These are phyloP conservation scores for Parazoanthus darwini DNA, from an alignment of 92 coral and sea anemone genomes.

Conservation along the genomic window DNA sequence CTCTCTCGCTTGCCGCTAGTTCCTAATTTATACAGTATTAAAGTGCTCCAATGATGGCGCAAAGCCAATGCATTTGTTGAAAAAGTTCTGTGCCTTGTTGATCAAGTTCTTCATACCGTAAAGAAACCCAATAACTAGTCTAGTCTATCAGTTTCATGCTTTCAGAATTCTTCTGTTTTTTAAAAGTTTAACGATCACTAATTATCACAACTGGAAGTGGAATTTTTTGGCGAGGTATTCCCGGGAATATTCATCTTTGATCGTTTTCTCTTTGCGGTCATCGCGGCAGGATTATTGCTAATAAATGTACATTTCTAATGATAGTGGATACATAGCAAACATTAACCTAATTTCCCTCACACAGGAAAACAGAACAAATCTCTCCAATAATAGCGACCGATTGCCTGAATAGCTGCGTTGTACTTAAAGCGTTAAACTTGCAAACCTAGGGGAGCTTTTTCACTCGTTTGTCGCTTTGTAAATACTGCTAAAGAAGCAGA, in stretches of 20 bases:
- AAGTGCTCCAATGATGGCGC: constrained; percentile 8
- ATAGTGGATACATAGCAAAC: constrained; percentile 5
- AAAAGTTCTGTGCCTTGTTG: neutral
- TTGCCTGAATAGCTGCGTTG: constrained; percentile 39
- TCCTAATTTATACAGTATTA: constrained; percentile 19
- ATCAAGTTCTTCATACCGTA: neutral
- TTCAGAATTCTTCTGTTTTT: neutral
- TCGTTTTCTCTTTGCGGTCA: constrained; percentile 35
- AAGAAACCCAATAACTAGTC: neutral
- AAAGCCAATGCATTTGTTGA: constrained; percentile 15
- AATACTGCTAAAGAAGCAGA: constrained; percentile 27
- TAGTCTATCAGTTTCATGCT: constrained; percentile 15
- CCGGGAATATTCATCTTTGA: neutral
- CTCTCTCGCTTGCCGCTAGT: neutral
- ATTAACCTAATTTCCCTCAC: neutral
- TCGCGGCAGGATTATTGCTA: constrained; percentile 30
- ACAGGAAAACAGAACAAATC: neutral
- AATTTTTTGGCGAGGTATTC: neutral
- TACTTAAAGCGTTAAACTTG: constrained; percentile 36
- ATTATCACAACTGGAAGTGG: neutral
- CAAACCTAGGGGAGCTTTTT: constrained; percentile 39
- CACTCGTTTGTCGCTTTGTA: constrained; percentile 40
- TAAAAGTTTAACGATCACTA: neutral
- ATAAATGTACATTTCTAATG: constrained; percentile 47
- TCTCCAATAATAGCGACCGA: neutral